A percentile compares a stretch with the other conserved stretches of the same genome.
These are phyloP conservation scores for Myripristis murdjan DNA, from an alignment of 2,797 vertebrate species.

Conservation along the genomic window DNA sequence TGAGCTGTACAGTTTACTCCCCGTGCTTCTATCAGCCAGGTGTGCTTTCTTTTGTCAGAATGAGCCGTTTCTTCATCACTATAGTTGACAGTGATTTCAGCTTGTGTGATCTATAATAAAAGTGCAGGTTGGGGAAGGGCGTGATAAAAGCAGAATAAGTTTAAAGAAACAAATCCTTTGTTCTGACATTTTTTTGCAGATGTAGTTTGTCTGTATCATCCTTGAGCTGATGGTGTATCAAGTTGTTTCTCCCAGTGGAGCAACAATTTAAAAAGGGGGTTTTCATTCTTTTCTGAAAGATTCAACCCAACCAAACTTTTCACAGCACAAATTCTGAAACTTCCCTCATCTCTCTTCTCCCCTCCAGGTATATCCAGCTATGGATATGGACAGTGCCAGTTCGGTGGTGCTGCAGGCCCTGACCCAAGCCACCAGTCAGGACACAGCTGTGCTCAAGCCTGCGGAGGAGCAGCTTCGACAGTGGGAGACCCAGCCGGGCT, in stretches of 20 bases:
- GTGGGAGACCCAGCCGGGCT: conserved; percentile 98
- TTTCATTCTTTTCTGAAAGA: not conserved
- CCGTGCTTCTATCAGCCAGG: conserved; percentile 34
- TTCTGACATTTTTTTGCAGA: conserved; percentile 34
- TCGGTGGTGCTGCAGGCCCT: conserved; percentile 95
- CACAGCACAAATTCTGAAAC: conserved; percentile 13
- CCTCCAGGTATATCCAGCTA: conserved; percentile 78
- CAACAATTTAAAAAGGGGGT: conserved; percentile 32
- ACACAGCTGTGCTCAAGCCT: conserved; percentile 94
- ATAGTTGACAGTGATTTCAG: conserved; percentile 40
- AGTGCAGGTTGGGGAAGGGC: conserved; percentile 7
- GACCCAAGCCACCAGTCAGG: conserved; percentile 97
- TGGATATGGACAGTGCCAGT: conserved; percentile 96
- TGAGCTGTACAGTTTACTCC: conserved; percentile 25
- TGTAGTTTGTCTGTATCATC: conserved; percentile 43
- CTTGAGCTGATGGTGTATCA: conserved; percentile 41
- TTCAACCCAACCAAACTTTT: conserved; percentile 39
- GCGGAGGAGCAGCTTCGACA: conserved; percentile 96
- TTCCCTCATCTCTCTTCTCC: conserved; percentile 17
- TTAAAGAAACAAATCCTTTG: conserved; percentile 22
- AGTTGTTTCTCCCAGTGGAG: not conserved
- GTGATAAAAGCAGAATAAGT: conserved; percentile 32
- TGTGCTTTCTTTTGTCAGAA: conserved; percentile 42
- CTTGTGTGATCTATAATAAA: conserved; percentile 54
- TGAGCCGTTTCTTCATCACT: conserved; percentile 37